Conservation (phyloP, 1,140 invertebrate species). For the Papilio xuthus region DNA sequence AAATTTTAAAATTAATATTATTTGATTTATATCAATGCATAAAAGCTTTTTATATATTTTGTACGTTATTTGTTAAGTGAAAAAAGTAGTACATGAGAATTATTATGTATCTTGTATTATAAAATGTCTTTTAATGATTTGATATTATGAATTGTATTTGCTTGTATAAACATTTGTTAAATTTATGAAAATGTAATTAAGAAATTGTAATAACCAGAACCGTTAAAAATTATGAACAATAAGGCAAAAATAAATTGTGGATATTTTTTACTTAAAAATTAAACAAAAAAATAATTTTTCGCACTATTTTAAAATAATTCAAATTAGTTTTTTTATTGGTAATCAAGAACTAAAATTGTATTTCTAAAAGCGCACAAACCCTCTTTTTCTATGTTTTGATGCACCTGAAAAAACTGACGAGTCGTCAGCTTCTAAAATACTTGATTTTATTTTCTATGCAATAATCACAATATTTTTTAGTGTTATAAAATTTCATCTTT, state of each 20-base stretch:
- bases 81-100: neutral
- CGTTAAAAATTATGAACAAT: neutral
- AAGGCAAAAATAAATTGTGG: neutral
- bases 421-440: neutral
- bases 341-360: neutral
- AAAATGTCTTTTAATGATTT: neutral
- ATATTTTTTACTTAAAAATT: too few relatives aligned
- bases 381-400: neutral
- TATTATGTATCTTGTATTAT: neutral
- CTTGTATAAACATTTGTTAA: neutral
- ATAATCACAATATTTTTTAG: neutral
- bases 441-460: neutral
- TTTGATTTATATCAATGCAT: constrained; percentile 4
- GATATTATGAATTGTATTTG: neutral
- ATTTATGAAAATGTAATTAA: neutral
- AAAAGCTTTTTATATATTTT: neutral
- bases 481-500: too few relatives aligned
- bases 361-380: neutral
- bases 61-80: neutral
- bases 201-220: neutral
- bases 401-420: neutral
- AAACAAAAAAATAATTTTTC: too few relatives aligned
- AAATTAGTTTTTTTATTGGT: neutral
- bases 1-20: neutral
- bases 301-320: too few relatives aligned